Evolutionary conservation across 2,797 vertebrate species (phyloP), one percentile per base, ranked within the genome.

Genomic region (Brachyrhaphis roseni): DNA sequence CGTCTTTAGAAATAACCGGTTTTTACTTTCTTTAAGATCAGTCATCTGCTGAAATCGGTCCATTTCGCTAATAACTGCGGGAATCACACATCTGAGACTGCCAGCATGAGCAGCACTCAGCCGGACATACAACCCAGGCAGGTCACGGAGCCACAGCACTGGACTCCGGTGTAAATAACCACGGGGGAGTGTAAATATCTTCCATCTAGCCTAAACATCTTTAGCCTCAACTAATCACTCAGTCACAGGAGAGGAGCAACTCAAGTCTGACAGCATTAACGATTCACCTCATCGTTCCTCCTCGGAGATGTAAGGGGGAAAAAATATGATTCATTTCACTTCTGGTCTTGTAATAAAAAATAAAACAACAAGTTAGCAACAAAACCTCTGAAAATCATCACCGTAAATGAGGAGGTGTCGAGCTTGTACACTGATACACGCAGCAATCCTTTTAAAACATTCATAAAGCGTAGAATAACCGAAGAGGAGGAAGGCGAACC

Each of bases 361-460:
- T 4, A 41, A 8, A 79, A 53, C 1, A 57, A 57, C 55, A 82
- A 76, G 46, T 81, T 72, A 73, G 62, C 46, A 46, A 57, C 12
- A 6, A 78, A 79, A 59, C 66, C 64, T 83, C 11, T 31, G 51
- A 66, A 77, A 62, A 80, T 89, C 80, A 49, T 87, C 82, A 53
- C 86, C 73, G 34, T 68, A 81, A 78, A 80, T 31, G 80, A 82
- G 82, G 84, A 76, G 80, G 59, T 82, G 83, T 83, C 83, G 80
- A 77, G 84, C 51, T 45, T 8, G 87, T 82, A 76, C 77, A 80
- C 47, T 80, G 77, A 86, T 72, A 84, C 45, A 91, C 83, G 89
- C 92, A 95, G 86, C 86, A 82, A 90, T 93, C 93, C 92, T 94
- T 93, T 93, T 92, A 93, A 92, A 80, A 90, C 89, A 88, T 76